Conservation (phyloP, 2,797 vertebrate genomes). For the Bufotes viridis region DNA sequence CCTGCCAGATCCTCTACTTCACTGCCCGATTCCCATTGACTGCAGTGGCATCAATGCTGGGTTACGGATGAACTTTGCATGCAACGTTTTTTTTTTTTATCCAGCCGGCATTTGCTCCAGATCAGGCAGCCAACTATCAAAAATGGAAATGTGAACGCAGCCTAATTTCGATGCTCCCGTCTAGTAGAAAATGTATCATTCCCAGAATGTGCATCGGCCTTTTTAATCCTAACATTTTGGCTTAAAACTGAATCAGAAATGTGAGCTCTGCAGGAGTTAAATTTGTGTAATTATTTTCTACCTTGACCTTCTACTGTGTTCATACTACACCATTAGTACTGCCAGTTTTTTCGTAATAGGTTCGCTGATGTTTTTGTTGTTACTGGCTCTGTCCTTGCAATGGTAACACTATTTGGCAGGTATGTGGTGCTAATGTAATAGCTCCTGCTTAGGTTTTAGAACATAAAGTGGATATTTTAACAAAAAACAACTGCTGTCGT, state of each 20-base stretch:
- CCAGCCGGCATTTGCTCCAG: too few species aligned
- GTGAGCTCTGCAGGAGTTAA: not conserved
- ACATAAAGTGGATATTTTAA: not conserved
- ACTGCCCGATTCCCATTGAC: too few species aligned
- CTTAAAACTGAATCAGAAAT: not conserved
- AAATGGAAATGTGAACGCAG: too few species aligned
- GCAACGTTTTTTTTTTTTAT: too few species aligned
- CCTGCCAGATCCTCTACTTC: too few species aligned
- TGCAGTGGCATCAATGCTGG: too few species aligned
- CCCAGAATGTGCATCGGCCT: too few species aligned
- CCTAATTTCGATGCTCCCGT: too few species aligned
- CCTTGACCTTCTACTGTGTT: not conserved
- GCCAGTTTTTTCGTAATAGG: slow-evolving; percentile 17
- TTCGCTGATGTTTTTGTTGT: slow-evolving; percentile 21
- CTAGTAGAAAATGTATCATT: too few species aligned
- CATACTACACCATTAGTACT: not conserved
- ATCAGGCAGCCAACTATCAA: too few species aligned
- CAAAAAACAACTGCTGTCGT: not conserved
- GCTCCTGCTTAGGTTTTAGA: not conserved
- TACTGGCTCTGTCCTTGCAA: slow-evolving; percentile 10
- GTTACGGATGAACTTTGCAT: too few species aligned
- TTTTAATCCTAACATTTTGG: too few species aligned
- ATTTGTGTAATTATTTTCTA: not conserved
- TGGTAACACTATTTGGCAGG: slow-evolving; percentile 26
- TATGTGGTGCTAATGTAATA: slow-evolving; percentile 2